Conservation (phyloP, 2,888 invertebrate species). For the Drosophila austrosaltans region DNA sequence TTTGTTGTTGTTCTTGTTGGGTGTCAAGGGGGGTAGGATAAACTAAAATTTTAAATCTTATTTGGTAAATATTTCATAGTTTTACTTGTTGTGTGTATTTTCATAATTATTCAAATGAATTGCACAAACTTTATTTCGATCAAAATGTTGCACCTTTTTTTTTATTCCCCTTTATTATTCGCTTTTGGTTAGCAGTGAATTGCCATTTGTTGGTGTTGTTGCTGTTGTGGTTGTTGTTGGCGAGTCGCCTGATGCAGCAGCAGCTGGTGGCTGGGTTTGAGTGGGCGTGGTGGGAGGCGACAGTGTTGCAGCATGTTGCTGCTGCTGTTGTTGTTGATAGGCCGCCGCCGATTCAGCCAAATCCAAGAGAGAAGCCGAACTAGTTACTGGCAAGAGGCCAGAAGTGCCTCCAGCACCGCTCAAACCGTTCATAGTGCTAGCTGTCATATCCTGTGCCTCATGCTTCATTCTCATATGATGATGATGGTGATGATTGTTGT, state of each 20-base stretch:
- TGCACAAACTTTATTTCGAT: constrained; percentile 35
- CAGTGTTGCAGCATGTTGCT: constrained; percentile 58
- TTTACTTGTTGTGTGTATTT: constrained; percentile 1
- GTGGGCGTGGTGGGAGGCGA: constrained; percentile 81
- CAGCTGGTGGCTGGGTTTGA: constrained; percentile 39
- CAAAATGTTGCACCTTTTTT: neutral
- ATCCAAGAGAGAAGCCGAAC: constrained; percentile 65
- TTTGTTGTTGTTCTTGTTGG: neutral
- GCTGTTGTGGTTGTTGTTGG: constrained; percentile 40
- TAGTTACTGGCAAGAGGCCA: constrained; percentile 37
- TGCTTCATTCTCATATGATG: constrained; percentile 77
- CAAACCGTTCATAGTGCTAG: constrained; percentile 82
- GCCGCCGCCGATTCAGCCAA: constrained; percentile 67
- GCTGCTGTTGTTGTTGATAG: constrained; percentile 68
- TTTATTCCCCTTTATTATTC: constrained; percentile 48
- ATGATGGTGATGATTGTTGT: constrained; percentile 76
- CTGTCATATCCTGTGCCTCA: constrained; percentile 83
- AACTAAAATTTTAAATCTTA: constrained; percentile 10
- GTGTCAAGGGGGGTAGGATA: neutral
- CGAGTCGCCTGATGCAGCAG: constrained; percentile 28
- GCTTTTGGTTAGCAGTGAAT: constrained; percentile 55
- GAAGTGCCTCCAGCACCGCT: constrained; percentile 35
- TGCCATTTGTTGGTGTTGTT: constrained; percentile 47
- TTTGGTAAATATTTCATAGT: constrained; percentile 15
- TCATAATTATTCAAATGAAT: constrained; percentile 26